A percentile compares a stretch with the other conserved stretches of the same genome.
These are phyloP conservation scores for Penaeus monodon DNA, from an alignment of 2,888 invertebrate species.

Conservation along the genomic window DNA sequence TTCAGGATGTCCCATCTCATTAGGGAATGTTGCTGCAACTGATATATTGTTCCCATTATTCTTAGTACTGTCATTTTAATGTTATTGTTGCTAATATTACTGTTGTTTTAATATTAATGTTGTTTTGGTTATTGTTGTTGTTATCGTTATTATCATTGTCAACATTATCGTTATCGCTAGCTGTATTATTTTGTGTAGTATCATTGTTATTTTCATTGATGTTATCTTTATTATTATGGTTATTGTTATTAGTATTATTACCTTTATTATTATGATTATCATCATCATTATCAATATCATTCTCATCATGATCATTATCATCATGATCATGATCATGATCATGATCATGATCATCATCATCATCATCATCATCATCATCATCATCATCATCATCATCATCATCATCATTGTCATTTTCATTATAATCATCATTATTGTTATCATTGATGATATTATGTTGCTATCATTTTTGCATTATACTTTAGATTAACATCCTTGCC, in stretches of 20 bases:
- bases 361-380: not conserved
- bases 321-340: not conserved
- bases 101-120: not conserved
- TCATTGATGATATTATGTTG: not conserved
- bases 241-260: not conserved
- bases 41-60: no score
- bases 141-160: not conserved
- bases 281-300: slow-evolving; percentile 10
- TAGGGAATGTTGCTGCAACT: no score
- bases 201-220: not conserved
- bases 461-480: not conserved
- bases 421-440: not conserved
- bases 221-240: not conserved
- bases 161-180: not conserved
- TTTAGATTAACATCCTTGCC: not conserved
- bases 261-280: slow-evolving; percentile 4
- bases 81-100: not conserved
- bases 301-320: not conserved
- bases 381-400: not conserved
- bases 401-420: not conserved
- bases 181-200: not conserved
- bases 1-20: no score
- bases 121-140: not conserved
- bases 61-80: not conserved
- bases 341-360: not conserved